These are phyloP conservation scores for Scotopteryx bipunctaria DNA, from an alignment of 2,888 invertebrate species.

Conservation along the genomic window DNA sequence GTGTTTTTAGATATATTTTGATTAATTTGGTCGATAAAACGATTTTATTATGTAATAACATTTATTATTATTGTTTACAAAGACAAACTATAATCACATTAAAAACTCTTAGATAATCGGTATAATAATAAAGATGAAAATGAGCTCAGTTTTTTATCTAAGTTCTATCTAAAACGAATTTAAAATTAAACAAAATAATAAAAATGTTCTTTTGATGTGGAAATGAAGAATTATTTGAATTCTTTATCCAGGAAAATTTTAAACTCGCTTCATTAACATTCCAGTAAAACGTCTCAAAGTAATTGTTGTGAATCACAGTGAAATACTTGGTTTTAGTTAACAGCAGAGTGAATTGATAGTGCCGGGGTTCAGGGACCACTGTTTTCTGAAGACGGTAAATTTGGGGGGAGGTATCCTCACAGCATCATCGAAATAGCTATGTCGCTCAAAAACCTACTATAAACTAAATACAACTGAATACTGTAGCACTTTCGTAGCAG, in stretches of 20 bases:
- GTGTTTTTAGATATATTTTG: too few relatives aligned
- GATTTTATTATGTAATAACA: too few relatives aligned
- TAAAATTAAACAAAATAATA: too few relatives aligned
- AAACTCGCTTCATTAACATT: constrained; percentile 64
- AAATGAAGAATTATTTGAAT: constrained; percentile 4
- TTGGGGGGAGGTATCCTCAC: constrained; percentile 46
- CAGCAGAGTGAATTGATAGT: constrained; percentile 55
- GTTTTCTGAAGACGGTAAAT: constrained; percentile 51
- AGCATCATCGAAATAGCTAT: neutral
- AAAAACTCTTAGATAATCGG: too few relatives aligned
- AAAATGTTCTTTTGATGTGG: too few relatives aligned
- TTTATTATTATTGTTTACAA: too few relatives aligned
- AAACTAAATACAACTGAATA: too few relatives aligned
- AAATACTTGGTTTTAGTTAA: constrained; percentile 45
- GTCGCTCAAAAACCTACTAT: too few relatives aligned
- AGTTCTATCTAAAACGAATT: too few relatives aligned
- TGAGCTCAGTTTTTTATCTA: too few relatives aligned
- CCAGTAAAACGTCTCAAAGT: constrained; percentile 50
- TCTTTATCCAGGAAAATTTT: constrained; percentile 18
- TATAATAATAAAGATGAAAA: too few relatives aligned
- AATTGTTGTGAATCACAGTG: constrained; percentile 50
- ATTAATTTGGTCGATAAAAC: neutral
- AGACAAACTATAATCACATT: too few relatives aligned
- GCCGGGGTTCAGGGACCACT: constrained; percentile 24
- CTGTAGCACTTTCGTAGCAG: constrained; percentile 10